Evolutionary conservation across 2,797 vertebrate species (phyloP), one percentile per base, ranked within the genome.

Genomic region (Gadopsis bispinosus): DNA sequence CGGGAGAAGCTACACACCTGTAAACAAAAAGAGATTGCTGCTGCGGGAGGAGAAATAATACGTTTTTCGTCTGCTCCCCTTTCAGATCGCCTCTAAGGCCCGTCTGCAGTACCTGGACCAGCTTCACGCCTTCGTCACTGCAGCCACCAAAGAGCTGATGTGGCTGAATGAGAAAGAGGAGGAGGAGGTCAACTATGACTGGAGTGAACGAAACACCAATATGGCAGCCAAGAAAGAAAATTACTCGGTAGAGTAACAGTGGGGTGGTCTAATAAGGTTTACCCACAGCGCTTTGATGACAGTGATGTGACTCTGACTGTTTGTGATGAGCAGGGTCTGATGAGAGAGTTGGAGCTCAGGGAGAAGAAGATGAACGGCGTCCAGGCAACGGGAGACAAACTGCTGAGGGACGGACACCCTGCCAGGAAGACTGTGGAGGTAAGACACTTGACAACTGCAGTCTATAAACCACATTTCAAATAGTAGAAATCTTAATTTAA

Each of bases 141-240:
- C 96, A 0, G 97, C 98, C 58, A 98, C 97, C 74, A 97, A 97
- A 83, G 97, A 99, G 92, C 95, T 99, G 80, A 96, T 98, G 96
- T 99, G 98, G 98, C 94, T 98, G 71, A 97, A 95, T 0, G 97
- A 98, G 87, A 97, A 97, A 50, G 98, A 99, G 83, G 97, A 99
- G 69, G 98, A 99, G 89, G 97, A 99, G 80, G 96, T 98, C 71
- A 95, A 93, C 94, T 97, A 95, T 0, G 97, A 99, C 94, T 99
- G 97, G 97, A 98, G 97, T 0, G 96, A 98, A 11, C 93, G 91
- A 17, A 98, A 97, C 90, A 90, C 95, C 88, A 97, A 97, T 94
- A 95, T 98, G 97, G 87, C 92, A 0, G 92, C 95, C 84, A 99
- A 99, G 94, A 98, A 98, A 65, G 98, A 98, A 43, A 96, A 94